A percentile compares a stretch with the other conserved stretches of the same genome.
Conservation (phyloP, 2,888 invertebrate genomes). For the Cartodere bifasciata region DNA sequence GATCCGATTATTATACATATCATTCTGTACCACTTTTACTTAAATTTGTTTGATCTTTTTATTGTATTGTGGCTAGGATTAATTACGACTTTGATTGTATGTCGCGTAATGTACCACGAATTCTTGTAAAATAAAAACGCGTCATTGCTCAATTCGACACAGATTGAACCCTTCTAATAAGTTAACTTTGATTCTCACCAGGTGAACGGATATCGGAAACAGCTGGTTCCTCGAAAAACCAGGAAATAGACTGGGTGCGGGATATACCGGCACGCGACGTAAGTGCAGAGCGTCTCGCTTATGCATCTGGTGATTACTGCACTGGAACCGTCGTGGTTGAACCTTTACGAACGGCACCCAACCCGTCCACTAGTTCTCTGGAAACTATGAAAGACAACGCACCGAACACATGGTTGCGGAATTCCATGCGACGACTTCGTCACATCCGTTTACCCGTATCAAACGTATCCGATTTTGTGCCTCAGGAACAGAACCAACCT, state of each 20-base stretch:
- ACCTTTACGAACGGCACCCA: slow-evolving; percentile 15
- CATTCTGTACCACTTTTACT: too few relatives aligned
- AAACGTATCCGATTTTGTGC: too few relatives aligned
- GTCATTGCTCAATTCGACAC: too few relatives aligned
- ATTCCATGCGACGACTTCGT: slow-evolving; percentile 42
- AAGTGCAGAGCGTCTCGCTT: slow-evolving; percentile 22
- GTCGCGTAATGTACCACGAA: too few relatives aligned
- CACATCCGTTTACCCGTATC: slow-evolving; percentile 40
- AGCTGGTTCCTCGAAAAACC: slow-evolving; percentile 23
- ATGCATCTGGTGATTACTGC: slow-evolving; percentile 26
- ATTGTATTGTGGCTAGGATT: too few relatives aligned
- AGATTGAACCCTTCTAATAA: too few relatives aligned
- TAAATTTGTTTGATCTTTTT: too few relatives aligned
- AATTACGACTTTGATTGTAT: too few relatives aligned
- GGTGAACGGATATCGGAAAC: slow-evolving; percentile 23
- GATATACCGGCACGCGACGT: slow-evolving; percentile 21
- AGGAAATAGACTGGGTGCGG: slow-evolving; percentile 30
- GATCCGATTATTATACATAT: too few relatives aligned
- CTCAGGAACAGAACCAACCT: too few relatives aligned
- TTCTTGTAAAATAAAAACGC: too few relatives aligned
- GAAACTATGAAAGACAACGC: slow-evolving; percentile 15
- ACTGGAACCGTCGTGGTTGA: slow-evolving; percentile 29
- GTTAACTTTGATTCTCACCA: too few relatives aligned
- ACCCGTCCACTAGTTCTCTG: slow-evolving; percentile 17
- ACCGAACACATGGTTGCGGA: slow-evolving; percentile 38